These are phyloP conservation scores for Himantopus leucocephalus DNA, from an alignment of 2,113 vertebrate genomes.

Conservation along the genomic window DNA sequence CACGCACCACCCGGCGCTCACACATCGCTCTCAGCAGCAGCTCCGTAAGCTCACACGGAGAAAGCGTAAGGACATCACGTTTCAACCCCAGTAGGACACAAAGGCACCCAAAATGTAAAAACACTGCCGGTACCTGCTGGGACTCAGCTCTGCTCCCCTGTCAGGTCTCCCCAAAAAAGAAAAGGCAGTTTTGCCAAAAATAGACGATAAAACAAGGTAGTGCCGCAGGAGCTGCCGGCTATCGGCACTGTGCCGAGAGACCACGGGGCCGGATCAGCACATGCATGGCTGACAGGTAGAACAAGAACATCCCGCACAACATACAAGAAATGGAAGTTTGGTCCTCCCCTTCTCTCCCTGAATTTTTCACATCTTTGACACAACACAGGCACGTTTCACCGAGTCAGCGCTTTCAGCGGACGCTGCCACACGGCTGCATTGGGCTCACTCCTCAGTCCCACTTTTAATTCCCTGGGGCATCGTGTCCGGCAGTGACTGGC, in stretches of 20 bases:
- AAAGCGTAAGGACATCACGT: fast-evolving
- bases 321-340: neutral
- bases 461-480: neutral
- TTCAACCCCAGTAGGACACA: neutral
- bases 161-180: neutral
- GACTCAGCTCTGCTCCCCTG: neutral
- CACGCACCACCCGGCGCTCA: neutral
- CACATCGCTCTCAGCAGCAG: fast-evolving
- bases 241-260: fast-evolving
- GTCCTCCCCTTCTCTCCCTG: neutral
- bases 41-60: neutral
- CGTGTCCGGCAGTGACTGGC: fast-evolving
- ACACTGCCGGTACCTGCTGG: fast-evolving
- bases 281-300: neutral
- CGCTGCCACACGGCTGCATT: fast-evolving
- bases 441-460: neutral
- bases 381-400: fast-evolving
- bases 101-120: neutral
- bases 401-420: neutral
- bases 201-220: neutral
- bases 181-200: neutral
- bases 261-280: fast-evolving
- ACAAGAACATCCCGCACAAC: neutral
- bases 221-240: fast-evolving
- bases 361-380: neutral